These are phyloP conservation scores for Phoeniculus purpureus DNA, from an alignment of 2,797 vertebrate genomes.

Conservation along the genomic window DNA sequence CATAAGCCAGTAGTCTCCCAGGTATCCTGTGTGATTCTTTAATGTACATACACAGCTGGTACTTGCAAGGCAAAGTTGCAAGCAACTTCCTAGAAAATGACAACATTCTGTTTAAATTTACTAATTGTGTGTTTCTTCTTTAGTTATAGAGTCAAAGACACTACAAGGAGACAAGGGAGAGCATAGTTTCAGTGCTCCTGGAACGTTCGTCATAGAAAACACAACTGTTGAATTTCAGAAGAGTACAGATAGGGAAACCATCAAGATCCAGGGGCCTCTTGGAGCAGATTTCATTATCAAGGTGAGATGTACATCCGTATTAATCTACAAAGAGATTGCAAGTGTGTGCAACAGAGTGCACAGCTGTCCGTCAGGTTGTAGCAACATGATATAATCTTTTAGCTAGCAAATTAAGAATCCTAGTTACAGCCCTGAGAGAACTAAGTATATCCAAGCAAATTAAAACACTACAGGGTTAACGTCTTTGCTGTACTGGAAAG, in stretches of 20 bases:
- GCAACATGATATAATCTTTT: background rate
- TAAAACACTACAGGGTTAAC: background rate
- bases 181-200: constrained; percentile 79
- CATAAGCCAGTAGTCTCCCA: background rate
- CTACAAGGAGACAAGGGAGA: constrained; percentile 85
- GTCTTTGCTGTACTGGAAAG: background rate
- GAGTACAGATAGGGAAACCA: constrained; percentile 82
- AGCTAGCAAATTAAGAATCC: background rate
- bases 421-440: background rate
- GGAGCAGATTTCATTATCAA: constrained; percentile 90
- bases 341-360: background rate
- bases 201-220: constrained; percentile 85
- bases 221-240: constrained; percentile 89
- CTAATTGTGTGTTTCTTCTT: constrained; percentile 8
- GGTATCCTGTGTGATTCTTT: background rate
- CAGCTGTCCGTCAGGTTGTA: background rate
- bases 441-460: background rate
- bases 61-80: background rate
- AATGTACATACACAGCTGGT: background rate
- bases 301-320: constrained; percentile 73
- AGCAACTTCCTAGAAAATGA: background rate
- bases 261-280: constrained; percentile 86
- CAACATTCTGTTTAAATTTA: background rate
- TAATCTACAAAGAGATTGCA: background rate
- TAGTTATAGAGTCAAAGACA: constrained; percentile 90